Evolutionary conservation across 2,797 vertebrate genomes (phyloP).

Genomic region (Sebastes reedi): DNA sequence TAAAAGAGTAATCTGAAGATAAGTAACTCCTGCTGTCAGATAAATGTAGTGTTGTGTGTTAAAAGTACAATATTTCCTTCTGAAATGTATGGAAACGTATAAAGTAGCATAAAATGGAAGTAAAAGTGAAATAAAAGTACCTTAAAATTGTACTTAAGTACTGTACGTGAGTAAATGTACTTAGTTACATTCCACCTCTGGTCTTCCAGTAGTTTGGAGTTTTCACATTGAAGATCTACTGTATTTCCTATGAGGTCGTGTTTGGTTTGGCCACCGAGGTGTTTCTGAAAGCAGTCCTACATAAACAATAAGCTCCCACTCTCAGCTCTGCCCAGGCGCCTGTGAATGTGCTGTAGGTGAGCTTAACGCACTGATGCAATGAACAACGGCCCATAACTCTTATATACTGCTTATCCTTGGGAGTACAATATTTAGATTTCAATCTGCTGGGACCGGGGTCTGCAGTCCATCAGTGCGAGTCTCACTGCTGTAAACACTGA

Average conservation of each 20-base stretch:
- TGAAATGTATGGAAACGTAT: not conserved
- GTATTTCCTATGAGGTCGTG: not conserved
- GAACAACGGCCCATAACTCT: conserved; percentile 46
- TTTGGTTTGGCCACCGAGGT: not conserved
- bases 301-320: conserved; percentile 15
- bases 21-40: not conserved
- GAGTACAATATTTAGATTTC: conserved; percentile 83
- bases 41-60: not conserved
- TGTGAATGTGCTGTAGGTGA: conserved; percentile 31
- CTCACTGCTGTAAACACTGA: conserved; percentile 74
- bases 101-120: not conserved
- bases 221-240: not conserved
- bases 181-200: not conserved
- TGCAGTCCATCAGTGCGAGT: conserved; percentile 75
- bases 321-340: conserved; percentile 1
- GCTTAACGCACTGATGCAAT: conserved; percentile 10
- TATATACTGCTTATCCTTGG: conserved; percentile 62
- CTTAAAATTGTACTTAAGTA: not conserved
- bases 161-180: not conserved
- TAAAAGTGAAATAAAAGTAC: not conserved
- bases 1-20: not conserved
- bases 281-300: not conserved
- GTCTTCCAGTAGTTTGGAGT: not conserved
- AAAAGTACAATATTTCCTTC: not conserved
- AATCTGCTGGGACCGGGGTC: conserved; percentile 65